Evolutionary conservation across 2,113 vertebrate species (phyloP), one percentile per base, ranked within the genome.

Genomic region (Nothoprocta pentlandii): DNA sequence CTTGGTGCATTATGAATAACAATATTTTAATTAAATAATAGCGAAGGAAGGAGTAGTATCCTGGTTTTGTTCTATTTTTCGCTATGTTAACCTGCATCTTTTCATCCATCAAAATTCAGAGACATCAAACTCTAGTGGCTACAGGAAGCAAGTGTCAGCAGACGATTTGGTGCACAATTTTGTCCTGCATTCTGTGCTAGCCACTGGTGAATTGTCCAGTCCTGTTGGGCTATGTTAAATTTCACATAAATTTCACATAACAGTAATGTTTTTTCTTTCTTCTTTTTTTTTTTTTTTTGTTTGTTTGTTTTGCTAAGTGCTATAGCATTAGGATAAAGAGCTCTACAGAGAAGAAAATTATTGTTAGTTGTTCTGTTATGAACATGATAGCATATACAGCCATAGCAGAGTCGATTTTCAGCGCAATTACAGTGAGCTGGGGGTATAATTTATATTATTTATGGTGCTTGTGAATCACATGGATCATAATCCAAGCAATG

Each of bases 361-460:
- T 77, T 80, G 28, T 56, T 41, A 80, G 44, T 67, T 54, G 15
- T 25, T 89, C 23, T 87, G 20, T 80, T 62, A 80, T 66, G 73
- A 89, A 91, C 53, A 32, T 23, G 83, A 63, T 41, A 80, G 28
- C 51, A 69, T 44, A 63, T n/a, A 68, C 51, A 93, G 61, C 12
- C 8, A 26, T 10, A 66, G 30, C 42, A 85, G 64, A 94, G 61
- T 44, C 28, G 80, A 88, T 95, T 88, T 81, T 87, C 56, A 86
- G 25, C 61, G 12, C 58, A 87, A 90, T 82, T 69, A 78, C n/a
- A 71, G 6, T 58, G 28, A 95, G 25, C 47, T 85, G n/a, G 21
- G 66, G 71, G n/a, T 34, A 85, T 23, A 54, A 12, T 13, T 46
- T 91, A 22, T 44, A 75, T 82, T 56, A 86, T 92, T 95, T 82